Base-by-base conservation (phyloP, 1,140 invertebrate genomes). In the Aphaenogaster ashmeadi region DNA sequence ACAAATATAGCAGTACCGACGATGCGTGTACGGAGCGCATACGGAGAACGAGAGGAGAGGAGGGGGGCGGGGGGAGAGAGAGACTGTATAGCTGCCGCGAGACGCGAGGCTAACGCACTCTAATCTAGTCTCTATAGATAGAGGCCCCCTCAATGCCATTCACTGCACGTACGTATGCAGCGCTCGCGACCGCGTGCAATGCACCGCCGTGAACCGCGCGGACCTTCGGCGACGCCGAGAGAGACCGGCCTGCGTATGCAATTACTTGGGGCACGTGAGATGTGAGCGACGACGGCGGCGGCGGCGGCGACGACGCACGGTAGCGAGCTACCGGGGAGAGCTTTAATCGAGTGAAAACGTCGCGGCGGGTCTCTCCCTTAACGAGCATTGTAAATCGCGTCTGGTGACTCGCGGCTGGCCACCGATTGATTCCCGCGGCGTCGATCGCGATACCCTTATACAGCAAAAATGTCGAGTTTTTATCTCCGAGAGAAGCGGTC, bases 41-140 rank as follows among this genome's bases (percentile, higher is more conserved):
- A 41, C 8, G 4, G 64, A 21, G 38, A 36, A 71, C 18, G n/a
- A 4, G 44, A 50, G 41, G 66, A 21, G 18, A 56, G 27, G 38
- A 4, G 21, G 33, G n/a, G 44, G 33, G 6, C 15, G 3, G 15
- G 21, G 18, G 18, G 8, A 38, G n/a, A 36, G 79, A 58, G 66
- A 36, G 79, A 60, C 84, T 36, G 74, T 81, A 79, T 87, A 72
- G 62, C 47, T 50, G 13, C 66, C 87, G 60, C 60, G 60, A 79
- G 80, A 50, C 79, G 84, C 62, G 89, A 91, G 90, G 90, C 90
- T 91, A 91, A 91, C 89, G 90, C 90, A 91, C 90, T 91, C 90
- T 91, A 91, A 91, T 91, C 90, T 91, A 91, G 88, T 83, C 90
- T 91, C 90, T 91, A 91, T 91, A 91, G 90, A 91, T 91, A 91